Percentiles rank a stretch among this genome's conserved stretches.
phyloP scores from a whole-genome alignment of 2,113 vertebrate species.

The Nymphicus hollandicus region DNA sequence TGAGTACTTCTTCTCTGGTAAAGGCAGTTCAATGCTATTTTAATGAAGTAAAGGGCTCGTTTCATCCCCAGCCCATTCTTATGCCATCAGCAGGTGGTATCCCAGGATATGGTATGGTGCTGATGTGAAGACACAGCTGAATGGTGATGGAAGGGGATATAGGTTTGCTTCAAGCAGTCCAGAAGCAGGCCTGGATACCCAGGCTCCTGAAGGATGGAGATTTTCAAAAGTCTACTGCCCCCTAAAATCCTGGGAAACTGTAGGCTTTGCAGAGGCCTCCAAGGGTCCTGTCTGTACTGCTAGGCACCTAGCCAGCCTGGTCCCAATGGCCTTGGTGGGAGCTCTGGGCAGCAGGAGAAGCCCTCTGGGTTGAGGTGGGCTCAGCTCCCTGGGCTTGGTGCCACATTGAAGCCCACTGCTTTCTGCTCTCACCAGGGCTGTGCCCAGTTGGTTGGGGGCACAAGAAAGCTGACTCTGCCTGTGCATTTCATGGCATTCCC shows the following conservation, averaged over 20 bases:
- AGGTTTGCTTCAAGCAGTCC: neutral
- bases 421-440: neutral
- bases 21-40: neutral
- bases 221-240: neutral
- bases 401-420: neutral
- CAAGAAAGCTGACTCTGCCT: fast-evolving
- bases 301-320: neutral
- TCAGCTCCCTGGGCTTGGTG: neutral
- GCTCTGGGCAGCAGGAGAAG: neutral
- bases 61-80: neutral
- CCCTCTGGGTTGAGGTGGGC: neutral
- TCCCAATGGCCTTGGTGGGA: neutral
- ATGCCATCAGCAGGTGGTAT: neutral
- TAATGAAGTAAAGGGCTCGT: neutral
- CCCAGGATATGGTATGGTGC: neutral
- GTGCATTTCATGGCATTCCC: neutral
- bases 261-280: neutral
- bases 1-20: conserved; percentile 51
- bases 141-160: neutral
- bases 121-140: neutral
- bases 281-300: neutral
- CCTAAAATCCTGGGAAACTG: neutral
- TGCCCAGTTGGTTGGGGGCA: neutral
- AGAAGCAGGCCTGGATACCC: neutral
- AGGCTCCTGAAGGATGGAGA: neutral